These are phyloP conservation scores for Anhinga anhinga DNA, from an alignment of 2,113 vertebrate species.

Conservation along the genomic window DNA sequence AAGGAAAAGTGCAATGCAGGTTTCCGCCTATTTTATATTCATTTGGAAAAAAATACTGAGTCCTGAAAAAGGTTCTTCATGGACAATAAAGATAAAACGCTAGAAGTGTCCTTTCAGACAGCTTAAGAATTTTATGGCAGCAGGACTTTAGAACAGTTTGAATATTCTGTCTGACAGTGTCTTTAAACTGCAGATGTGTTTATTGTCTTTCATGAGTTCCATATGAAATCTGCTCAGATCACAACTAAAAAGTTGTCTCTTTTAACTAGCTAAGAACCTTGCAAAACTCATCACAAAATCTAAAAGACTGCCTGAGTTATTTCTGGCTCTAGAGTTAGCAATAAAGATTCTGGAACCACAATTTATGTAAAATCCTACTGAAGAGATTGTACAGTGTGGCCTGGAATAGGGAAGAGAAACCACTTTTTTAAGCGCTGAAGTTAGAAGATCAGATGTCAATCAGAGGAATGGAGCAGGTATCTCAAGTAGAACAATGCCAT, in stretches of 20 bases:
- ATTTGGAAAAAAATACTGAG: not conserved
- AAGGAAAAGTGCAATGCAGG: not conserved
- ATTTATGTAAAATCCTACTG: not conserved
- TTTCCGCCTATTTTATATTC: not conserved
- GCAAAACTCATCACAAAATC: not conserved
- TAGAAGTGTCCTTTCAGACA: not conserved
- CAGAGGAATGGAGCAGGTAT: not conserved
- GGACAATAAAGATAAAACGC: not conserved
- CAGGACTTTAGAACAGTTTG: not conserved
- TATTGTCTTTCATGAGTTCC: not conserved
- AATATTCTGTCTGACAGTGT: not conserved
- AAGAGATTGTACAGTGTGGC: not conserved
- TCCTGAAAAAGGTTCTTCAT: not conserved
- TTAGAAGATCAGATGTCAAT: not conserved
- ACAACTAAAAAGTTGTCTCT: not conserved
- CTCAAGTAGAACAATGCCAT: not conserved
- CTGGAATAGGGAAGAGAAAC: not conserved
- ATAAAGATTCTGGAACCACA: not conserved
- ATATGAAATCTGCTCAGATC: not conserved
- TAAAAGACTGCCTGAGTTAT: not conserved
- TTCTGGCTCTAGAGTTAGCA: not conserved
- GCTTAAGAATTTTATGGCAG: not conserved
- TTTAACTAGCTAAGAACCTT: not conserved
- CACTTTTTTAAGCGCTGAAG: not conserved
- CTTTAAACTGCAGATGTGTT: not conserved